Evolutionary conservation across 1,140 invertebrate genomes (phyloP), one percentile per base, ranked within the genome.

Genomic region (Polypedilum vanderplanki): DNA sequence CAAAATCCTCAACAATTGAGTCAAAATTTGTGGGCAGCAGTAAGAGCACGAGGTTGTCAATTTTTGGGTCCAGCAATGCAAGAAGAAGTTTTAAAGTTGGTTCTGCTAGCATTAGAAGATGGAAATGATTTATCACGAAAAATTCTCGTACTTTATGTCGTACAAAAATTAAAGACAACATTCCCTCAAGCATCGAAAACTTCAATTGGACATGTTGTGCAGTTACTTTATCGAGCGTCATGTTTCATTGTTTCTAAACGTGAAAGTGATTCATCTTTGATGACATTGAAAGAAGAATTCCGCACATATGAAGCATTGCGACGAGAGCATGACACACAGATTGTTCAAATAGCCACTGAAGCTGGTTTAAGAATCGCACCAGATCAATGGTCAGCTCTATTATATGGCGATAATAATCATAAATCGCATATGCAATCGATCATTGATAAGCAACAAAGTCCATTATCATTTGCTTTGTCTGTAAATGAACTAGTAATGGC

Each of bases 371-470:
- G 97, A 46, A 99, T 99, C 76, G 95, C 96, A 0, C 97, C 98
- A 0, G 98, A 99, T 80, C 97, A 99, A 81, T 99, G 97, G 98
- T 97, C 95, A 7, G 94, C 96, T 8, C 82, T 99, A 41, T 83
- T 99, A 1, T 99, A 99, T 82, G 97, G 97, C 1, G 97, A 99
- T 81, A 91, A 91, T 0, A 87, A 89, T 17, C 97, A 98, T 80
- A 98, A 98, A 82, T 97, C 95, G 18, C 96, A 98, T 80, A 99
- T 99, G 97, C 97, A 99, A 83, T 97, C 95, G 79, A 99, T 99
- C 76, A 98, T 99, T 79, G 91, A 94, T 78, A 94, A 97, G 85
- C 83, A 97, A 40, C 95, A 97, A 85, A 97, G 94, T 15, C 94
- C 94, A 0, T 91, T 94, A 77, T 94, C 92, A 1, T 96, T 97